These are phyloP conservation scores for Augiades crinisus DNA, from an alignment of 2,888 invertebrate species.

Conservation along the genomic window DNA sequence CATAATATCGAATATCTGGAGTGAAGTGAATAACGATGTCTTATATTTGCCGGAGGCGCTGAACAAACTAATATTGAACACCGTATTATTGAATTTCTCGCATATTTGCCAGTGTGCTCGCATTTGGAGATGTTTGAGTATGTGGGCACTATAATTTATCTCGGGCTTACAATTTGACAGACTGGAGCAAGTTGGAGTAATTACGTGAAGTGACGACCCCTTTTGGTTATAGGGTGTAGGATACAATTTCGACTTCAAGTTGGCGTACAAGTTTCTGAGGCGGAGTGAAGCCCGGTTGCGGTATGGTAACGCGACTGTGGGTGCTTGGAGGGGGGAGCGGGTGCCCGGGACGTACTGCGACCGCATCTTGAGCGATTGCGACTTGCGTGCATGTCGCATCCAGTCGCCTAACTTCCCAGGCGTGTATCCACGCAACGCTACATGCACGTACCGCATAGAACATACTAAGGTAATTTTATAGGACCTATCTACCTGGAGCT, in stretches of 20 bases:
- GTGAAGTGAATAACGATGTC: constrained; percentile 2
- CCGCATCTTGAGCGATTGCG: constrained; percentile 89
- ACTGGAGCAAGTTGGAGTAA: constrained; percentile 20
- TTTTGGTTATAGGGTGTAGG: constrained; percentile 83
- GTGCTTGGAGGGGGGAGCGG: constrained; percentile 88
- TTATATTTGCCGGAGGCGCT: constrained; percentile 14
- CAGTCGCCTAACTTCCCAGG: constrained; percentile 96
- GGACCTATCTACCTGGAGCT: too few species aligned
- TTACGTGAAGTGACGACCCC: constrained; percentile 39
- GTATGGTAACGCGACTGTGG: constrained; percentile 87
- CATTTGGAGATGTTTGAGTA: not conserved
- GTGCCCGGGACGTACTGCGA: constrained; percentile 90
- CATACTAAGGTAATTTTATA: constrained; percentile 74
- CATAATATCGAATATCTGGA: not conserved
- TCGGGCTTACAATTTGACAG: not conserved
- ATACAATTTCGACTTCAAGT: constrained; percentile 91
- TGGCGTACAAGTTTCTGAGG: constrained; percentile 91
- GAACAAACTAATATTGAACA: constrained; percentile 18
- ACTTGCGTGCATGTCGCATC: constrained; percentile 85
- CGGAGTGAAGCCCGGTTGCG: constrained; percentile 88
- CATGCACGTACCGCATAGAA: constrained; percentile 88
- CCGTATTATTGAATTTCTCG: constrained; percentile 16
- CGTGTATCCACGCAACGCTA: constrained; percentile 92
- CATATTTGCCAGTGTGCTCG: constrained; percentile 1
- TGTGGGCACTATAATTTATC: not conserved